Base-by-base conservation (phyloP, 2,888 invertebrate genomes). In the Perithous albicinctus region DNA sequence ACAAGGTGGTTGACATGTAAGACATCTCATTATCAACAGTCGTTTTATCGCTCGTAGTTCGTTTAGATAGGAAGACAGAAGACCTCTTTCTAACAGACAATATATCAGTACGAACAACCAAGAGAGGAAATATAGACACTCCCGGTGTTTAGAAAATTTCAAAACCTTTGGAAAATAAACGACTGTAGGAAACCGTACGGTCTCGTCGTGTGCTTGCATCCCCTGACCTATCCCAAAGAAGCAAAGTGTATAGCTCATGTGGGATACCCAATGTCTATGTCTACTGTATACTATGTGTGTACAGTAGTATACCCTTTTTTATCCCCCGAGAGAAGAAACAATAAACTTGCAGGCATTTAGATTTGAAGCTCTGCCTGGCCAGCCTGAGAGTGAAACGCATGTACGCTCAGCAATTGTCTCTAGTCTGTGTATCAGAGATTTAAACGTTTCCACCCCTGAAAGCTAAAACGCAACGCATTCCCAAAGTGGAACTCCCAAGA, bases 151-250 rank as follows among this genome's bases (percentile, higher is more conserved):
- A 80, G 86, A 85, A 88, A 88, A 89, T 90, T 87, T 88, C 72
- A 84, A 81, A 85, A 86, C 85, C 86, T 88, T 88, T 84, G 72
- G 82, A 88, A 90, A 90, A 90, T 88, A 90, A 90, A 90, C 90
- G 72, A 18, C 23, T 29, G 26, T 56, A 26, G 41, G 29, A 63
- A 41, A 63, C 41, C 61, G 12, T 32, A 8, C 43, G 59, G 59
- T 15, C 59, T 59, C 69, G 51, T 74, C 67, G 66, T 23, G 35
- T 69, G 43, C 70, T 67, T 72, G 75, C 72, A 70, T 80, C 74
- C 86, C 90, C 86, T 89, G 89, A 90, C 90, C 90, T 90, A 89
- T 87, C 89, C 85, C 82, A 89, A 82, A 38, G 78, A 78, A 72
- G 38, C 82, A 32, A 59, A 61, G 70, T 61, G 75, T 64, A 46